Base-by-base conservation (phyloP, 1,140 invertebrate species). In the Ylistrum balloti region DNA sequence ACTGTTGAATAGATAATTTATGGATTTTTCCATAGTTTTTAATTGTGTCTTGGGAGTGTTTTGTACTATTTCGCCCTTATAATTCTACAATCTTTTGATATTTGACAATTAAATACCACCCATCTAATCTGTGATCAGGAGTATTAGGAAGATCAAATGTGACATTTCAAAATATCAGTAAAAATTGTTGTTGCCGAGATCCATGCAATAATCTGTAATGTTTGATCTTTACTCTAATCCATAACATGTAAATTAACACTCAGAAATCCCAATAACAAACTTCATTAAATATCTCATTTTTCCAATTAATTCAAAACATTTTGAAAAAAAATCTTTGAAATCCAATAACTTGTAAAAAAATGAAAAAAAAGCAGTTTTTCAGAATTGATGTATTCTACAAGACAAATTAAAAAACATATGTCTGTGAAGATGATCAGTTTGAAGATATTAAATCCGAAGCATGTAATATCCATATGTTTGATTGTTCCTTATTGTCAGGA, bases 401-500 rank as follows among this genome's bases (percentile, higher is more conserved):
- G 56, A 28, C n/a, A 74, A 74, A 5, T 74, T 5, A 9, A 1
- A n/a, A 28, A 0, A n/a, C n/a, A 7, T 28, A 74, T 74, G 15
- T 74, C 56, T 28, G 28, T 74, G 56, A 28, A 74, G n/a, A 28
- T 28, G n/a, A 74, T 74, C 56, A 28, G 28, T 28, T 74, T 74
- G 2, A 74, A n/a, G 56, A 74, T 0, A 74, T 74, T 74, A 11
- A 11, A 74, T 74, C 56, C 56, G 28, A 38, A 74, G 9, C 56
- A 28, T 74, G 45, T 20, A 56, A 17, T 56, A 3, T 56, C 5
- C 45, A 7, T 2, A 22, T 56, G 11, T 28, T 74, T 74, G 56
- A 74, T n/a, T 74, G n/a, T 74, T 74, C n/a, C 56, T 74, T n/a
- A 74, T 74, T 74, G 28, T 7, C 22, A 74, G 56, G n/a, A 74